A percentile compares a stretch with the other conserved stretches of the same genome.
Evolutionary conservation across 2,797 vertebrate species (phyloP).

Genomic region (Mormyrus hasselquistii): DNA sequence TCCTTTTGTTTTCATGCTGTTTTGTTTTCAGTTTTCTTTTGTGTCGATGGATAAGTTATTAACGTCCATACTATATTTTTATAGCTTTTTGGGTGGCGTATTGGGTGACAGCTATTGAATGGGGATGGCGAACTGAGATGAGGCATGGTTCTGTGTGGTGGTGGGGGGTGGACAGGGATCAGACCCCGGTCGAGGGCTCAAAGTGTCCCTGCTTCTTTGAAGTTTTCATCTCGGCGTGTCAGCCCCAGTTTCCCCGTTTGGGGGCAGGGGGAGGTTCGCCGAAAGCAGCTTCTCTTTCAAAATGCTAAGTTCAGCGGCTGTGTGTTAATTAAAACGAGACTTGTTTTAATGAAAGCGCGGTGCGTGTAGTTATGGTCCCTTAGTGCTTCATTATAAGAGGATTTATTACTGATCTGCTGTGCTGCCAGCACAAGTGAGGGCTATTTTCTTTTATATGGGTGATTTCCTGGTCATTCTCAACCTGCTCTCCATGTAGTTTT

Average conservation of each 20-base stretch:
- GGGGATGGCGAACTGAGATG: not conserved
- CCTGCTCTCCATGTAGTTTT: not conserved
- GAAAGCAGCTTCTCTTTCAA: not conserved
- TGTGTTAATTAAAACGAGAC: conserved; percentile 19
- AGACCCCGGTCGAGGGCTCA: not conserved
- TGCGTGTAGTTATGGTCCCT: conserved; percentile 16
- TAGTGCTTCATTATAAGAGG: conserved; percentile 16
- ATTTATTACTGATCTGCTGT: conserved; percentile 18
- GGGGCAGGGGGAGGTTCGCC: not conserved
- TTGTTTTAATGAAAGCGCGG: conserved; percentile 22
- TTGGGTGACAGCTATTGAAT: not conserved
- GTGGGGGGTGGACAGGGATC: not conserved
- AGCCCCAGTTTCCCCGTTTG: not conserved
- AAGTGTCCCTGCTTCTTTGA: conserved; percentile 6
- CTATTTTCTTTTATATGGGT: conserved; percentile 2
- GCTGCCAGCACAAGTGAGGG: conserved; percentile 4
- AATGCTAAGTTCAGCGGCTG: not conserved
- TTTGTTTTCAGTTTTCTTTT: not conserved
- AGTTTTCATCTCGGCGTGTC: conserved; percentile 6
- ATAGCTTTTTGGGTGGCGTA: not conserved
- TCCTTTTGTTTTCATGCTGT: not conserved
- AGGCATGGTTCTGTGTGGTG: not conserved
- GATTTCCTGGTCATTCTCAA: not conserved
- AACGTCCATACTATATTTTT: not conserved
- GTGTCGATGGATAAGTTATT: not conserved